Evolutionary conservation across 2,888 invertebrate species (phyloP), one percentile per base, ranked within the genome.

Genomic region (Leptodirus hochenwartii): DNA sequence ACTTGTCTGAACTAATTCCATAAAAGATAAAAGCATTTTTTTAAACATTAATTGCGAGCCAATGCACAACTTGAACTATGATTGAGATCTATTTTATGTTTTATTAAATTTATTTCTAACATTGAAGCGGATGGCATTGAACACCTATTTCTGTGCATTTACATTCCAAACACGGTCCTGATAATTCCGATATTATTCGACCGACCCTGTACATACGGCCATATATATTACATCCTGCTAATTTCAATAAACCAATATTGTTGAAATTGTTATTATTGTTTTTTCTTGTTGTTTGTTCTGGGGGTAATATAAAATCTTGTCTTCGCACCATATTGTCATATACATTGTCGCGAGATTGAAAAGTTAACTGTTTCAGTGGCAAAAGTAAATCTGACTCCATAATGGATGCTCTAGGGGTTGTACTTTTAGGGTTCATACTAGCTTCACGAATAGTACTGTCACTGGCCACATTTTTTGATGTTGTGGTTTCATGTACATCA

Each of bases 211-310:
- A 85, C 78, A 85, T 85, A 38, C 76, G 64, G 4, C 87, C 87
- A 46, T 85, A 85, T 43, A 87, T 85, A 54, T 87, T 87, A 49
- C 87, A 87, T 1, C 85, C 85, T 8, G 81, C 81, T 36, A 85
- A 51, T 53, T 82, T 84, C 25, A 80, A 54, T 26, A 80, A 54
- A 17, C 74, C 72, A 9, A 63, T 53, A 2, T 62, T 59, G 11
- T 51, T 41, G 16, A 45, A 42, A 2, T 45, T 41, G 15, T 36
- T 15, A 8, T 13, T 14, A n/a, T n/a, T n/a, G n/a, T n/a, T n/a
- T 10, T 30, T 33, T 10, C n/a, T n/a, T n/a, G n/a, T n/a, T n/a
- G n/a, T n/a, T n/a, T n/a, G n/a, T n/a, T n/a, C n/a, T n/a, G n/a
- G n/a, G n/a, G n/a, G n/a, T n/a, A n/a, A n/a, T n/a, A n/a, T n/a